phyloP scores from a whole-genome alignment of 2,113 vertebrate genomes.

The Bubalus kerabau region DNA sequence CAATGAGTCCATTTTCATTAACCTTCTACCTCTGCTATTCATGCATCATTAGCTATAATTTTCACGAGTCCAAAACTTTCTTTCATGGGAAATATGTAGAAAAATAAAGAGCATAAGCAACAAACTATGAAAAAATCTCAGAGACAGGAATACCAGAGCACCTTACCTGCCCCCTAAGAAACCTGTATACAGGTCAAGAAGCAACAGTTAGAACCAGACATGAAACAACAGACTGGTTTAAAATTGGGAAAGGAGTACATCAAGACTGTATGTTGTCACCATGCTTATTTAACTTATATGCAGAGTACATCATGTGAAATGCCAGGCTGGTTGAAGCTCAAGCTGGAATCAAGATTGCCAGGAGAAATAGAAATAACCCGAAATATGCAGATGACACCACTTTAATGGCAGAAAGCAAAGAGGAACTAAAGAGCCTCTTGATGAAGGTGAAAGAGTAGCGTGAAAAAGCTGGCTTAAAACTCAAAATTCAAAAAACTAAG shows the following conservation, averaged over 20 bases:
- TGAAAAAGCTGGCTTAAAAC: neutral
- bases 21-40: neutral
- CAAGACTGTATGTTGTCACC: neutral
- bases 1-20: neutral
- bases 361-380: neutral
- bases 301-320: neutral
- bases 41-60: neutral
- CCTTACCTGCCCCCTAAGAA: neutral
- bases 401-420: neutral
- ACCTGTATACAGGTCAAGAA: neutral
- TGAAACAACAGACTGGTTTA: neutral
- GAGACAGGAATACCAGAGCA: neutral
- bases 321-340: neutral
- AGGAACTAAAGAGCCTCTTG: neutral
- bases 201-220: neutral
- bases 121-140: neutral
- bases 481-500: neutral
- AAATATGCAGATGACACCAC: neutral
- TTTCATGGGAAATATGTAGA: neutral
- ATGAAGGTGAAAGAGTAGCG: neutral
- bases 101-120: neutral
- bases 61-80: neutral
- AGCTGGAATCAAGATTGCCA: neutral
- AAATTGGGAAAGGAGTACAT: neutral
- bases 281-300: neutral